Conservation (phyloP, 2,888 invertebrate genomes). For the Coenonympha glycerion region DNA sequence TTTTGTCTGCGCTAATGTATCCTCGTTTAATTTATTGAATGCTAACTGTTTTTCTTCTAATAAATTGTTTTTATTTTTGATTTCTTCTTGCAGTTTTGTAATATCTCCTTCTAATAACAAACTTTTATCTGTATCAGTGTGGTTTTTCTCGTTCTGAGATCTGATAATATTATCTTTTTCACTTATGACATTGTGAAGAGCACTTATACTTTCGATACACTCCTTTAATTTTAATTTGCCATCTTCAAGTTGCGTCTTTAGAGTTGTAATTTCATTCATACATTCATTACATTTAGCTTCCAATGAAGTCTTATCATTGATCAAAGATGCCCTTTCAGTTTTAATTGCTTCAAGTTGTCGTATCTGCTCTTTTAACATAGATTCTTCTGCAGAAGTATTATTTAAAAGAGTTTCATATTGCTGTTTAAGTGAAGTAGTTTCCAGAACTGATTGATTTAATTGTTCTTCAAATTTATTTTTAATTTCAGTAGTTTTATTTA, state of each 20-base stretch:
- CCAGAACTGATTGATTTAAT: conserved; percentile 53
- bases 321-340: conserved; percentile 48
- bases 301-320: conserved; percentile 53
- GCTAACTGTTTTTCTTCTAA: conserved; percentile 51
- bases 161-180: conserved; percentile 56
- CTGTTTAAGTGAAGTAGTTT: conserved; percentile 56
- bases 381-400: conserved; percentile 62
- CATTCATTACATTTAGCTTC: conserved; percentile 49
- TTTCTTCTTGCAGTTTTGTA: conserved; percentile 43
- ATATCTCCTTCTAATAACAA: conserved; percentile 49
- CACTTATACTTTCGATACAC: conserved; percentile 37
- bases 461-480: conserved; percentile 70
- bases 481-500: conserved; percentile 52
- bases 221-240: conserved; percentile 46
- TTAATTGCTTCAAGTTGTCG: conserved; percentile 52
- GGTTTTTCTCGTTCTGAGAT: conserved; percentile 45
- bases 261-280: conserved; percentile 41
- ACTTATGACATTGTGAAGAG: conserved; percentile 45
- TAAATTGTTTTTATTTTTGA: conserved; percentile 41
- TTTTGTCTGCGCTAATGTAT: conserved; percentile 45
- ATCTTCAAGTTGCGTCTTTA: conserved; percentile 47
- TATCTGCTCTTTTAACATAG: conserved; percentile 57
- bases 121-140: conserved; percentile 45
- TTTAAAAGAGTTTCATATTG: conserved; percentile 61
- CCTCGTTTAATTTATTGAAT: conserved; percentile 45